Evolutionary conservation across 1,140 invertebrate species (phyloP), one percentile per base, ranked within the genome.

Genomic region (Phthorimaea operculella): DNA sequence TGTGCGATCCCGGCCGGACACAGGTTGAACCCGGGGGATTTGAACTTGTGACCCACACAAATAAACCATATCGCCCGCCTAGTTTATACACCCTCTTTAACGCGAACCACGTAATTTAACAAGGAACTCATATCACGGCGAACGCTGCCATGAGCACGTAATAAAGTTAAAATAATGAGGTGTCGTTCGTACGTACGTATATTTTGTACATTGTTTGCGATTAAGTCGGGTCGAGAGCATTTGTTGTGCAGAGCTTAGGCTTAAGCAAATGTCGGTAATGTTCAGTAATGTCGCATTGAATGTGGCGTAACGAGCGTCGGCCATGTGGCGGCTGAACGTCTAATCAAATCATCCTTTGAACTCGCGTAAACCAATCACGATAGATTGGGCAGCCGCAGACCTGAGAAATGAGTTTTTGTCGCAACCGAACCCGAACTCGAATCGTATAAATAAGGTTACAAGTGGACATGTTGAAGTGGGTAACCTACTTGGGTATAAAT

Each of bases 161-260:
- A 73, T 73, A 66, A 72, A 60, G 58, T 67, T 68, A 66, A 60
- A 64, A 64, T 69, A 67, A 72, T 68, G 70, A 66, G 57, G 54
- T 62, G n/a, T 39, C 57, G 58, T 55, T 55, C 33, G 55, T 51
- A 49, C 44, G 56, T 53, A 54, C 55, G 59, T 66, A 63, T 64
- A 67, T 47, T 34, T 49, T 50, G 53, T 28, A 28, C 50, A 59
- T 58, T 55, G n/a, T 39, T 34, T n/a, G 10, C 10, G 10, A 39
- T n/a, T 39, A 39, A 39, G 36, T 10, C 8, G 36, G 36, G 36
- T 39, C n/a, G 21, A 39, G 36, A 39, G 4, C 36, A 39, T 39
- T 39, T 39, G 36, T 39, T 39, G 21, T 28, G 6, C 6, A 28
- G 21, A 28, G 21, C n/a, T n/a, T n/a, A n/a, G n/a, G n/a, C n/a